These are phyloP conservation scores for Silvanus unidentatus DNA, from an alignment of 2,888 invertebrate genomes.

Conservation along the genomic window DNA sequence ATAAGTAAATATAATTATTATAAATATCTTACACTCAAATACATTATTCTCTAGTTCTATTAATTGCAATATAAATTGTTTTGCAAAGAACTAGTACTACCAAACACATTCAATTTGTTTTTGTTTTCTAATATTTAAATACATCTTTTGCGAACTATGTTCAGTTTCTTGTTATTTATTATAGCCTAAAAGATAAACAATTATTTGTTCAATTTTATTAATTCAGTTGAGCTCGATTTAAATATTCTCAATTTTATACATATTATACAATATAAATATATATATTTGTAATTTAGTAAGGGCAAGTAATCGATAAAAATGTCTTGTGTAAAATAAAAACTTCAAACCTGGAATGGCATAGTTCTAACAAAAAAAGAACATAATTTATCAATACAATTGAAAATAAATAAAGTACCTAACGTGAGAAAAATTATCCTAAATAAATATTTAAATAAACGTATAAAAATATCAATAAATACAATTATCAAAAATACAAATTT, in stretches of 20 bases:
- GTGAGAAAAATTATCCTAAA: slow-evolving; percentile 31
- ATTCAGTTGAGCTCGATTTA: slow-evolving; percentile 32
- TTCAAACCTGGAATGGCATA: slow-evolving; percentile 9
- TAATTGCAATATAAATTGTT: slow-evolving; percentile 34
- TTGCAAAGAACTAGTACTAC: slow-evolving; percentile 45
- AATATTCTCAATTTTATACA: slow-evolving; percentile 31
- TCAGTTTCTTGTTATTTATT: slow-evolving; percentile 26
- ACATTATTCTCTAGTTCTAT: slow-evolving; percentile 46
- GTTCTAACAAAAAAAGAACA: too few species aligned
- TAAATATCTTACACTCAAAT: slow-evolving; percentile 50
- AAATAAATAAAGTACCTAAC: slow-evolving; percentile 9
- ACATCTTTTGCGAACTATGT: slow-evolving; percentile 38
- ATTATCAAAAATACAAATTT: slow-evolving; percentile 43
- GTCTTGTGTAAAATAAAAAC: slow-evolving; percentile 5
- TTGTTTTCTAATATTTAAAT: slow-evolving; percentile 27
- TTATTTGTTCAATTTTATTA: slow-evolving; percentile 15
- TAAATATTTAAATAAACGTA: slow-evolving; percentile 31
- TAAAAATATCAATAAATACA: slow-evolving; percentile 35
- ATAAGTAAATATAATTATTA: slow-evolving; percentile 49
- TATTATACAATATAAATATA: slow-evolving; percentile 34
- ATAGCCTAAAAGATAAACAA: slow-evolving; percentile 25
- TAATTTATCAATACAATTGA: not conserved
- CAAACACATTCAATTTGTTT: slow-evolving; percentile 41
- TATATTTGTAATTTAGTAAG: slow-evolving; percentile 4
- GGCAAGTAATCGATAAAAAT: too few species aligned